A percentile compares a stretch with the other conserved stretches of the same genome.
Conservation (phyloP, 2,888 invertebrate species). For the Chirona hameri region DNA sequence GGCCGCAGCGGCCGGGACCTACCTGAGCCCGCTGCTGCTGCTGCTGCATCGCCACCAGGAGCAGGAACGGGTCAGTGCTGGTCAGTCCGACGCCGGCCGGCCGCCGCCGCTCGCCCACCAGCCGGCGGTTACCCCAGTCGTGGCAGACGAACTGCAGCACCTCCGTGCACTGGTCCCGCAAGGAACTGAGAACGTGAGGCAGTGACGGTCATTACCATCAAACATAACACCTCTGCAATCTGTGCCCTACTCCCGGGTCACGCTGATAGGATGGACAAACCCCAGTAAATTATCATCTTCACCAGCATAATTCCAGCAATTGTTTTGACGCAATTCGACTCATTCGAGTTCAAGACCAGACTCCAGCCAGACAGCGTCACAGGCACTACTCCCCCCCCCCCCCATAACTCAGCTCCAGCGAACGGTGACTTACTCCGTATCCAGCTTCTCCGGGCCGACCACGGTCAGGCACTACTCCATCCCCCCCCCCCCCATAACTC, state of each 20-base stretch:
- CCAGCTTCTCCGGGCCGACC: background rate
- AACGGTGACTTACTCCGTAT: background rate
- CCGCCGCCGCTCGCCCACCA: background rate
- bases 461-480: background rate
- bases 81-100: background rate
- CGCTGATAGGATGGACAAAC: no score
- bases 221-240: no score
- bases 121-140: conserved; percentile 23
- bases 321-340: no score
- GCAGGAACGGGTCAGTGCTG: conserved; percentile 24
- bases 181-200: background rate
- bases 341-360: no score
- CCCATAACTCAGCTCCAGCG: no score
- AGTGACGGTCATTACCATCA: background rate
- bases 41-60: conserved; percentile 23
- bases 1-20: background rate
- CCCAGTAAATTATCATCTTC: no score
- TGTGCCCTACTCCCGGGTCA: no score
- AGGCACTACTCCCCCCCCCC: no score
- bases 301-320: no score
- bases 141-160: conserved; percentile 22
- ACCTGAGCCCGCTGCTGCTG: conserved; percentile 14
- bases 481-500: no score
- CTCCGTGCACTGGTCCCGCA: background rate
- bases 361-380: no score